Base-by-base conservation (phyloP, 2,888 invertebrate genomes). In the Actias luna region DNA sequence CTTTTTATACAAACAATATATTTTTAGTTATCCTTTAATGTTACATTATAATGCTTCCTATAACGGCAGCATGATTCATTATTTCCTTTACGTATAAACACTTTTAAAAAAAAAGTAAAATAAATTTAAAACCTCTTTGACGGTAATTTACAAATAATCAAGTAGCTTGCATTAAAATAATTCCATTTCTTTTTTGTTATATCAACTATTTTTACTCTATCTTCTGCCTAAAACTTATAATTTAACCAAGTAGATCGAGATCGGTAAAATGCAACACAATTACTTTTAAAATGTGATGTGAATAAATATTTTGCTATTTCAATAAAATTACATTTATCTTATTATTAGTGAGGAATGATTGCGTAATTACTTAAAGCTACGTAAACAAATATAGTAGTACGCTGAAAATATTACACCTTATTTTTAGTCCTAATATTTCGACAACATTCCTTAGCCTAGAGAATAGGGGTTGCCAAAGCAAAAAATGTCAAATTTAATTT, bases 1-100 rank as follows among this genome's bases (percentile, higher is more conserved):
- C 60, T 18, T 16, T n/a, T 61, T 55, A 55, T 36, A 52, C 36
- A 52, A 61, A 61, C 52, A 61, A 35, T 52, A 52, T 36, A 61
- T 52, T 52, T 36, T 61, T 55, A 61, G 36, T 42, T 42, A 4
- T 18, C 39, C 39, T 42, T n/a, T 42, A 18, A 42, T 42, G n/a
- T 39, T 14, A 39, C 39, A 39, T 42, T 42, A 42, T 42, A 18
- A 42, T 7, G 42, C n/a, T 42, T 42, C 42, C 42, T n/a, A 42
- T 18, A 42, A 42, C 18, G 18, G 18, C 1, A 18, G 8, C 42
- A 18, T 42, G 18, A 18, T 18, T 42, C 42, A 42, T n/a, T n/a
- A n/a, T n/a, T 42, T 42, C n/a, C 42, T 18, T 42, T 18, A 33
- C 33, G n/a, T 42, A 4, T 42, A 14, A 36, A 14, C 3, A 1